Base-by-base conservation (phyloP, 1,140 invertebrate species). In the Oreohelix idahoensis region DNA sequence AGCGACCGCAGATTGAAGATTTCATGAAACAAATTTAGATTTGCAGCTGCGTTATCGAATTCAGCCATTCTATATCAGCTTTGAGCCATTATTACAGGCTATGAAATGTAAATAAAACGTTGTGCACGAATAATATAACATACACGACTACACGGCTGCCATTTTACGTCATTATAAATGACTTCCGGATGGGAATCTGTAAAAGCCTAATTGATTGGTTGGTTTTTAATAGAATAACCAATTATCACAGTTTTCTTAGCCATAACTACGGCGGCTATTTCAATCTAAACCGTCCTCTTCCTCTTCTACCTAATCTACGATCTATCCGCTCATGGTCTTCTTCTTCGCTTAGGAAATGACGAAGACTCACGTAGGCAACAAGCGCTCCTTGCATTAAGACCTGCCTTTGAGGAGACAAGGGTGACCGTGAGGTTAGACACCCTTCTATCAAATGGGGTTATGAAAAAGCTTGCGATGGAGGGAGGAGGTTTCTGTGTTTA, bases 121-220 rank as follows among this genome's bases (percentile, higher is more conserved):
- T 4, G 4, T 15, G 20, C 17, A n/a, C 15, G 53, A 58, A 10
- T 11, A 20, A 49, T 11, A 23, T n/a, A 4, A 58, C 23, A 58
- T n/a, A 10, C 0, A 51, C 58, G 69, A n/a, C 23, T 39, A 20
- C 32, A 79, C 42, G 78, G 78, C 78, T 79, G 78, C 78, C 78
- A 70, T 79, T 69, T 15, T 42, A 79, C 78, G 84, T 66, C 80
- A 82, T 63, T 79, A 79, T 84, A 84, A 36, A 77, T 70, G 53
- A 84, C 84, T 82, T 84, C 84, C 84, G 58, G 35, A n/a, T 58
- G 39, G 20, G 5, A 35, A n/a, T 74, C 69, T 83, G 51, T 85
- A 5, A 83, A 26, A 70, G 39, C 11, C 13, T 20, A 39, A 29
- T 58, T 53, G 51, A 83, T 83, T 82, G 84, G 80, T 58, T 79